Evolutionary conservation across 2,888 invertebrate species (phyloP).

Genomic region (Cecidostiba fungosa): DNA sequence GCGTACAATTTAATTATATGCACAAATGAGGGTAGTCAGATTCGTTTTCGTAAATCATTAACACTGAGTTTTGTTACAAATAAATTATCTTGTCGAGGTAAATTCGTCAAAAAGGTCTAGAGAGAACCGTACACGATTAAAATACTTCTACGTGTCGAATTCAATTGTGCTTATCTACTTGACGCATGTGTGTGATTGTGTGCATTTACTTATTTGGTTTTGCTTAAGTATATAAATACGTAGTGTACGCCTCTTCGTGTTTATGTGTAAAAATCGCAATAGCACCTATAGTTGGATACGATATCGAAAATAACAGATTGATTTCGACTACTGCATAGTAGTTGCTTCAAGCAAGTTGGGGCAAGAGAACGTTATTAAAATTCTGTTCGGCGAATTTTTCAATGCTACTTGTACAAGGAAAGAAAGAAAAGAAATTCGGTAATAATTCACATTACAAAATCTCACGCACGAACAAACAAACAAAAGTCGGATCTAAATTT

Average conservation of each 20-base stretch:
- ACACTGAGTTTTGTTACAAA: constrained; percentile 36
- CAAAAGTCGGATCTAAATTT: constrained; percentile 30
- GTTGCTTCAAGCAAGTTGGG: constrained; percentile 21
- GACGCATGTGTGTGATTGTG: constrained; percentile 22
- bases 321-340: neutral
- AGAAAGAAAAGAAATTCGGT: neutral
- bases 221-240: constrained; percentile 46
- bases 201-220: constrained; percentile 49
- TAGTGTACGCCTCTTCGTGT: constrained; percentile 24
- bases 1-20: neutral
- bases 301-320: constrained; percentile 30
- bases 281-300: constrained; percentile 44
- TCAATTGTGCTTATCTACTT: constrained; percentile 50
- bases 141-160: constrained; percentile 48
- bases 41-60: constrained; percentile 23
- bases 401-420: neutral
- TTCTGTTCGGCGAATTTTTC: constrained; percentile 18
- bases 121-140: constrained; percentile 35
- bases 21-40: neutral
- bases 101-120: constrained; percentile 27
- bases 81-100: constrained; percentile 34
- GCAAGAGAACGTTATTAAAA: neutral
- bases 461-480: constrained; percentile 11
- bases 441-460: constrained; percentile 24
- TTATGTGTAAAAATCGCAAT: constrained; percentile 42